Base-by-base conservation (phyloP, 2,113 vertebrate genomes). In the Nothobranchius kuhntae region DNA sequence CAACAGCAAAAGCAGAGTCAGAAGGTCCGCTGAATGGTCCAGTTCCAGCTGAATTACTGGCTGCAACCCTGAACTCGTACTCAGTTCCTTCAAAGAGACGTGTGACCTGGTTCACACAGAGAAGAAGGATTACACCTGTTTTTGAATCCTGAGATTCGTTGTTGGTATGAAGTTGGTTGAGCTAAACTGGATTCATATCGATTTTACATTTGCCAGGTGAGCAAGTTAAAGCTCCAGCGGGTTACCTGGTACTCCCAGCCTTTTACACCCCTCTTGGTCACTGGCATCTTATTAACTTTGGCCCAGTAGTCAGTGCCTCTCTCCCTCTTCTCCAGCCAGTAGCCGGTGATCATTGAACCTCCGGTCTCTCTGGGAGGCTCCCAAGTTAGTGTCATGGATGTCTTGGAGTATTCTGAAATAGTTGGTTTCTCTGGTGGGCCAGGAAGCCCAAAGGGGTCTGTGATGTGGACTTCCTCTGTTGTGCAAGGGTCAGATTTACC, bases 311-410 rank as follows among this genome's bases (percentile, higher is more conserved):
- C 84, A 3, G 94, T 93, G 61, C 94, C 95, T 53, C 94, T 95
- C 77, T 98, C 95, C 87, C 95, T 95, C 83, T 99, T 99, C 87
- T 99, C 98, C 66, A 99, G 74, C 96, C 96, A 99, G 83, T 99
- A 99, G 70, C 98, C 96, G 53, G 92, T 94, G 67, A 99, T 96
- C 51, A 89, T 92, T 74, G 96, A 94, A 61, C 97, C 98, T 0
- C 98, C 97, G 9, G 91, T 93, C 69, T 96, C 93, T 87, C 93
- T 73, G 62, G 98, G 98, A 79, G 97, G 94, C 14, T 96, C 93
- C 98, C 98, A 99, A 65, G 95, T 93, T 53, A 99, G 92, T 38
- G 97, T 85, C 96, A 99, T 98, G 1, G 95, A 93, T 42, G 93
- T 93, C 86, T 94, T 97, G 53, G 93, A 94, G 67, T 92, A 91